These are phyloP conservation scores for Agrotis exclamationis DNA, from an alignment of 2,888 invertebrate genomes.

Conservation along the genomic window DNA sequence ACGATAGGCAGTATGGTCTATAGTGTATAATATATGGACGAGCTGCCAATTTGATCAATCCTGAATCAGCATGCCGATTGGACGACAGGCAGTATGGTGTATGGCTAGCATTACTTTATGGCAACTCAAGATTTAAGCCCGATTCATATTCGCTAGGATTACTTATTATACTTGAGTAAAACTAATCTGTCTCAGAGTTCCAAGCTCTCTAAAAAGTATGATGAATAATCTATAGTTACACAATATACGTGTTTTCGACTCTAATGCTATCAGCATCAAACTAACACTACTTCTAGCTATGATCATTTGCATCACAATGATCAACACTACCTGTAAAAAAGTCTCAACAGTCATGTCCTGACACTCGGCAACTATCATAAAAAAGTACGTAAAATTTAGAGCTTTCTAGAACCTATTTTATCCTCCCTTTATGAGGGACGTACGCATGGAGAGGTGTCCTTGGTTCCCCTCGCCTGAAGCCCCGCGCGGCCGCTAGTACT, in stretches of 20 bases:
- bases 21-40: too few relatives aligned
- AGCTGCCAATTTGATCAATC: too few relatives aligned
- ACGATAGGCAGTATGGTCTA: too few relatives aligned
- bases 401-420: constrained; percentile 81
- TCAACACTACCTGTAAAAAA: constrained; percentile 31
- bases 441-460: constrained; percentile 89
- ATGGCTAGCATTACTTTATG: too few relatives aligned
- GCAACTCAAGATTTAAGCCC: background rate
- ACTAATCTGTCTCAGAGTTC: background rate
- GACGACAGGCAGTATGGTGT: too few relatives aligned
- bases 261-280: background rate
- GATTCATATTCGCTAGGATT: too few relatives aligned
- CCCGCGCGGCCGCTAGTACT: constrained; percentile 94
- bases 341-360: constrained; percentile 43
- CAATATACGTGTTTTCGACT: background rate
- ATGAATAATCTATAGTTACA: background rate
- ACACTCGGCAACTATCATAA: constrained; percentile 21
- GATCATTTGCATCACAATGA: constrained; percentile 22
- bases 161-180: too few relatives aligned
- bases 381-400: constrained; percentile 3
- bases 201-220: background rate
- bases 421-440: constrained; percentile 92
- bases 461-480: constrained; percentile 91
- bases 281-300: constrained; percentile 34
- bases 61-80: too few relatives aligned